A percentile compares a stretch with the other conserved stretches of the same genome.
phyloP scores from a whole-genome alignment of 2,888 invertebrate genomes.

The Eupithecia vulgata region DNA sequence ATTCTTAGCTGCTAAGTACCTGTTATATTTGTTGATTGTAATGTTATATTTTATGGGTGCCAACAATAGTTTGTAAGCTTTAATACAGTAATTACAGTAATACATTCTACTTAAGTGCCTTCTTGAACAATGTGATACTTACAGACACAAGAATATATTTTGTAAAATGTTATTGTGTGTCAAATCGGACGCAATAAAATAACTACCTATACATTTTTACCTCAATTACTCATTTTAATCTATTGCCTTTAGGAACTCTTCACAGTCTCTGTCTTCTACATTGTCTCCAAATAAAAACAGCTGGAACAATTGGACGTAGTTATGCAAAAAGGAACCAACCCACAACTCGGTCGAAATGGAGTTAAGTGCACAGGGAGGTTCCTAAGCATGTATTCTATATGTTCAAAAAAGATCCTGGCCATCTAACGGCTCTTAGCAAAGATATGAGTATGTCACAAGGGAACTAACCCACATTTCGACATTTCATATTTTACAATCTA shows the following conservation, averaged over 20 bases:
- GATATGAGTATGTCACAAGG: too few relatives aligned
- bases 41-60: constrained; percentile 6
- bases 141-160: constrained; percentile 60
- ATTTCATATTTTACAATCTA: too few relatives aligned
- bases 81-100: constrained; percentile 13
- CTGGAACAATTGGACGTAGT: too few relatives aligned
- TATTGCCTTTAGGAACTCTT: constrained; percentile 31
- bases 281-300: constrained; percentile 17
- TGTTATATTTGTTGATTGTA: constrained; percentile 10
- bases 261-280: constrained; percentile 19
- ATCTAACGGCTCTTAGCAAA: too few relatives aligned
- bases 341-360: too few relatives aligned
- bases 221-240: neutral
- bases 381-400: too few relatives aligned
- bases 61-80: neutral
- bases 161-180: constrained; percentile 67
- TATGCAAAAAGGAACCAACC: too few relatives aligned
- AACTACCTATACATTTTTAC: too few relatives aligned
- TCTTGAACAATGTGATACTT: constrained; percentile 55
- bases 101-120: constrained; percentile 29
- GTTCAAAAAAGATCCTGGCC: too few relatives aligned
- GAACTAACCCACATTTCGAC: too few relatives aligned
- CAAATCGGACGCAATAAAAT: constrained; percentile 60
- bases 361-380: too few relatives aligned
- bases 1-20: constrained; percentile 18